A percentile compares a stretch with the other conserved stretches of the same genome.
Evolutionary conservation across 2,113 vertebrate genomes (phyloP).

Genomic region (Dipodomys ordii): DNA sequence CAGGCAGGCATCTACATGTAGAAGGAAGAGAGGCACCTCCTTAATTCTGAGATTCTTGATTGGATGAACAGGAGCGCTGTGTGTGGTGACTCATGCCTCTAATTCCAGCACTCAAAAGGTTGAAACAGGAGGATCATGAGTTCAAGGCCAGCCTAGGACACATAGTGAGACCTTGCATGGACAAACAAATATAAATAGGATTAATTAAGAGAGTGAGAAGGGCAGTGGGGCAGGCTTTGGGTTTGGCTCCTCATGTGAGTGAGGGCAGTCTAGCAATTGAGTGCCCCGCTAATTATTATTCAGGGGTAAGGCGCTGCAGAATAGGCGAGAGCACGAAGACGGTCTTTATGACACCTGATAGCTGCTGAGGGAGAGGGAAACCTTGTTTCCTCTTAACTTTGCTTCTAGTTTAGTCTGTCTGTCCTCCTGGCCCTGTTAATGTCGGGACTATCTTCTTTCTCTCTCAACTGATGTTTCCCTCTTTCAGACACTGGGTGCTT

Average conservation of each 20-base stretch:
- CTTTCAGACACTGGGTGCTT: not conserved
- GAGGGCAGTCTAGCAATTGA: not conserved
- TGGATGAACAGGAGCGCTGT: no score
- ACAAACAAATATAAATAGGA: no score
- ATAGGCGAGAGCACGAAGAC: not conserved
- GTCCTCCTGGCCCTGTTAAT: not conserved
- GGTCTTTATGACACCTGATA: not conserved
- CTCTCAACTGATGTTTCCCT: not conserved
- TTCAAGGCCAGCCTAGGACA: no score
- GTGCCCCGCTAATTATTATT: not conserved
- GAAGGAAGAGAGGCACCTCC: not conserved
- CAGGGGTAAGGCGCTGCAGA: not conserved
- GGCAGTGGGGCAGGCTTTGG: not conserved
- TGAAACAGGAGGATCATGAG: no score
- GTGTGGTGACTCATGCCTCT: no score
- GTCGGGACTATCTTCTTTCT: not conserved
- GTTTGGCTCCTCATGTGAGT: not conserved
- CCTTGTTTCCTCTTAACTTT: not conserved
- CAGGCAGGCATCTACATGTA: accelerated
- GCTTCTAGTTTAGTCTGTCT: not conserved
- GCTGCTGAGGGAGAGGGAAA: not conserved
- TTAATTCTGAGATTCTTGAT: not conserved
- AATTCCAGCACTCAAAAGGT: no score
- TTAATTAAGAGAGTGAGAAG: not conserved
- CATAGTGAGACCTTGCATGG: no score